These are phyloP conservation scores for Phrynocephalus versicolor DNA, from an alignment of 2,113 vertebrate genomes.

Conservation along the genomic window DNA sequence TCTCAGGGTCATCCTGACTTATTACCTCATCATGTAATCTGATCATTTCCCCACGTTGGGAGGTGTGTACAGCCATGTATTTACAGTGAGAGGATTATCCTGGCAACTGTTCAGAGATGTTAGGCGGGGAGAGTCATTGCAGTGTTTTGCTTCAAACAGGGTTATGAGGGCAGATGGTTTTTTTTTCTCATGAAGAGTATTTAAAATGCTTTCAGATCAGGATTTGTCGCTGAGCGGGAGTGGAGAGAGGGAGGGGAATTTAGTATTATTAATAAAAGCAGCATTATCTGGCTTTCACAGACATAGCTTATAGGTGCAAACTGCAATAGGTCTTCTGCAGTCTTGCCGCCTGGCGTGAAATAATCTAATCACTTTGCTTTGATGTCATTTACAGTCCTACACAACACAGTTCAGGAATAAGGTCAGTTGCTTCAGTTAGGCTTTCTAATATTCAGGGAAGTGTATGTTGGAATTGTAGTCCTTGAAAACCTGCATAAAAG, in stretches of 20 bases:
- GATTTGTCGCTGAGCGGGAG: slow-evolving; percentile 54
- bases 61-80: neutral
- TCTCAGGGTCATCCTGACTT: slow-evolving; percentile 37
- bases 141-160: slow-evolving; percentile 30
- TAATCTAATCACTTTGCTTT: slow-evolving; percentile 28
- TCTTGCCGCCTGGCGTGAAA: slow-evolving; percentile 2
- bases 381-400: neutral
- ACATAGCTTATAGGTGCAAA: slow-evolving; percentile 29
- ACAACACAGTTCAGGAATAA: neutral
- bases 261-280: slow-evolving; percentile 44
- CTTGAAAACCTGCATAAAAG: neutral
- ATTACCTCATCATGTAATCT: slow-evolving; percentile 64
- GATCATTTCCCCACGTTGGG: slow-evolving; percentile 57
- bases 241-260: slow-evolving; percentile 31
- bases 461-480: neutral
- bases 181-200: slow-evolving; percentile 50
- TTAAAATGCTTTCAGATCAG: slow-evolving; percentile 59
- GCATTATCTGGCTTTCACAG: slow-evolving; percentile 39
- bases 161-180: slow-evolving; percentile 63
- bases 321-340: slow-evolving; percentile 27
- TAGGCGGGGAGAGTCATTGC: neutral
- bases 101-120: slow-evolving; percentile 59
- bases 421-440: neutral
- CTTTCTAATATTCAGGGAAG: too few relatives aligned
- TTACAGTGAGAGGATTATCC: slow-evolving; percentile 57